These are phyloP conservation scores for Pollenia angustigena DNA, from an alignment of 2,888 invertebrate genomes.

Conservation along the genomic window DNA sequence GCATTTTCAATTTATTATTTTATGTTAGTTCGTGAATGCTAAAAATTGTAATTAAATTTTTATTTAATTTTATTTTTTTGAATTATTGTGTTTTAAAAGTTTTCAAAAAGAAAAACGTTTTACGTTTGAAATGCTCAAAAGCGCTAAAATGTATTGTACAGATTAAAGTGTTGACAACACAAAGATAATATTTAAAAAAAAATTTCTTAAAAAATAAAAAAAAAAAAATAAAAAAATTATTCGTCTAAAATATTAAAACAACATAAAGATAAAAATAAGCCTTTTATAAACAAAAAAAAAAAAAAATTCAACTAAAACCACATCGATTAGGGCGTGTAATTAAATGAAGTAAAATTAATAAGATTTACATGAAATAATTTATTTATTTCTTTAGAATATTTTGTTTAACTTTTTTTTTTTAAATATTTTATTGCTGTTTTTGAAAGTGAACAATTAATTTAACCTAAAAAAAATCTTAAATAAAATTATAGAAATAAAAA, in stretches of 20 bases:
- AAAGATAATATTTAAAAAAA: conserved; percentile 24
- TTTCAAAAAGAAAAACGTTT: conserved; percentile 34
- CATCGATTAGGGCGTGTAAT: conserved; percentile 50
- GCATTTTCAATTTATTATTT: neutral
- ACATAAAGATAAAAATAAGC: conserved; percentile 12
- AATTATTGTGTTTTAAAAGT: conserved; percentile 38
- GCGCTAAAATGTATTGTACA: conserved; percentile 68
- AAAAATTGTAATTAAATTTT: conserved; percentile 6
- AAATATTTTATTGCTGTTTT: conserved; percentile 30
- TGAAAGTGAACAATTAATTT: neutral
- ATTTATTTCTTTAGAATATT: conserved; percentile 28
- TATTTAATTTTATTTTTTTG: conserved; percentile 28
- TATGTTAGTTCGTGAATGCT: neutral
- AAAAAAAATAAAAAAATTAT: neutral
- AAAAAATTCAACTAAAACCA: conserved; percentile 43
- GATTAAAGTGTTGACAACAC: conserved; percentile 58
- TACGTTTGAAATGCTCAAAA: conserved; percentile 67
- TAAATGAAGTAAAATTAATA: neutral
- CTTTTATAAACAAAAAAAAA: conserved; percentile 7
- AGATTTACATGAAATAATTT: conserved; percentile 55
- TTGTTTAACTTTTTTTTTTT: conserved; percentile 11
- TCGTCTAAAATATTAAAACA: neutral
- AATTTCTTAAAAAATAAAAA: neutral
- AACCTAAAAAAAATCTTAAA: conserved; percentile 6
- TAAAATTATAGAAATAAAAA: neutral